Conservation (phyloP, 2,113 vertebrate species). For the Mus spicilegus region DNA sequence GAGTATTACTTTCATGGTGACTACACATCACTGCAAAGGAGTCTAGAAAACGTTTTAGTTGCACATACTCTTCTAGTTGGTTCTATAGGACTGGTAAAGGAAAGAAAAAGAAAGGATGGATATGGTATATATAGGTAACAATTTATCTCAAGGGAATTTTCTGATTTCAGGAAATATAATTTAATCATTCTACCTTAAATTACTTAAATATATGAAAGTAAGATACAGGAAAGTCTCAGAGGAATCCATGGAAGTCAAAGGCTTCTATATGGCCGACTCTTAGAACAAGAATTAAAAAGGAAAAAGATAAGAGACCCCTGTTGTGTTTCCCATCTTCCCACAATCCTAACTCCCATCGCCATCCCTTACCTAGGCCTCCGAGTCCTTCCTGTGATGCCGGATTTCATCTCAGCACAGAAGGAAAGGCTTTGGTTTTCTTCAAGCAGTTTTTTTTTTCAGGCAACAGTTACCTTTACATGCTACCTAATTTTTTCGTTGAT, state of each 20-base stretch:
- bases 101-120: neutral
- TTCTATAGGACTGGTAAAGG: neutral
- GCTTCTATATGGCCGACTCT: neutral
- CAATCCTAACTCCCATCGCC: neutral
- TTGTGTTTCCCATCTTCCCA: neutral
- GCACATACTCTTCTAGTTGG: neutral
- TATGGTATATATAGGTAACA: neutral
- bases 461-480: neutral
- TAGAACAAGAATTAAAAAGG: neutral
- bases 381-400: neutral
- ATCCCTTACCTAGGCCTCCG: neutral
- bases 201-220: neutral
- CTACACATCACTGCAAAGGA: neutral
- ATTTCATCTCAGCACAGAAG: neutral
- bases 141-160: neutral
- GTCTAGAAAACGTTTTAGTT: neutral
- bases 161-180: neutral
- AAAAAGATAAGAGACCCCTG: neutral
- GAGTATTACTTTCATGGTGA: neutral
- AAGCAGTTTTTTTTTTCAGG: neutral
- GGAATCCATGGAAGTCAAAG: neutral
- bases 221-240: constrained; percentile 9
- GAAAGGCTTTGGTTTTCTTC: neutral
- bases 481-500: neutral
- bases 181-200: neutral